Evolutionary conservation across 2,113 vertebrate species (phyloP).

Genomic region (Pelecanoides urinatrix): DNA sequence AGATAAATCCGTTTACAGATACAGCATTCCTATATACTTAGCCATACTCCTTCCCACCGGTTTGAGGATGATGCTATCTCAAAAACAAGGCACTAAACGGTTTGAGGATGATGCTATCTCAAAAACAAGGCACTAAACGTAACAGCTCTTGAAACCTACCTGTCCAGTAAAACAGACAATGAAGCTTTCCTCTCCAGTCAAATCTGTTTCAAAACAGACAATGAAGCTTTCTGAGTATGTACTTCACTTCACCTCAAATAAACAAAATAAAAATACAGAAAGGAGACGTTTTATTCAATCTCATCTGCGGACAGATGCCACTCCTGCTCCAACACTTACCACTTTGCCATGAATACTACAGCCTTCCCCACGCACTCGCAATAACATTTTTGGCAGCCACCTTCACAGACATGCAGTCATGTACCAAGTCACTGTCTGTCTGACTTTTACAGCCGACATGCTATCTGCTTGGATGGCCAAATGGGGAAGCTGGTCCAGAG

Average conservation of each 20-base stretch:
- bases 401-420: not conserved
- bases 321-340: not conserved
- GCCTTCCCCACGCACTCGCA: not conserved
- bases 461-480: not conserved
- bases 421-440: not conserved
- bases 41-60: not conserved
- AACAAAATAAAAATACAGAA: not conserved
- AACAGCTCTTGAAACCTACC: not conserved
- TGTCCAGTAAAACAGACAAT: not conserved
- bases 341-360: not conserved
- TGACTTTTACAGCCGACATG: not conserved
- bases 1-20: not conserved
- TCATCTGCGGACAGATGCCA: not conserved
- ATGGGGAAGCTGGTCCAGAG: not conserved
- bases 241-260: not conserved
- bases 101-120: not conserved
- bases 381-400: not conserved
- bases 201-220: not conserved
- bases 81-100: not conserved
- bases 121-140: not conserved
- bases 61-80: not conserved
- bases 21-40: not conserved
- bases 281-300: not conserved
- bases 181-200: not conserved
- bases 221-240: not conserved